Base-by-base conservation (phyloP, 2,113 vertebrate species). In the Naja naja region DNA sequence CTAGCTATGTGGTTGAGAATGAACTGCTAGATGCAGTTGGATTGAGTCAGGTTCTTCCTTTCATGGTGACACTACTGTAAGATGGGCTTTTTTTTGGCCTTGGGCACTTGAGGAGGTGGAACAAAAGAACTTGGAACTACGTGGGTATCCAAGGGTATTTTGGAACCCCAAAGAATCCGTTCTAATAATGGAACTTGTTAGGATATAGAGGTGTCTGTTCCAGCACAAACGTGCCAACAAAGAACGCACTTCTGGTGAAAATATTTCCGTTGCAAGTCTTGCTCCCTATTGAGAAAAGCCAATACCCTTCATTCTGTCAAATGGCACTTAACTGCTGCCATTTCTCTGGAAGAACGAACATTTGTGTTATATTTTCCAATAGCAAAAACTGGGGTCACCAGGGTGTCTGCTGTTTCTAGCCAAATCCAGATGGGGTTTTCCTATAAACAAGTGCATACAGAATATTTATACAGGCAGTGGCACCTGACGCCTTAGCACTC, bases 401-500 rank as follows among this genome's bases (percentile, higher is more conserved):
- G 98, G 97, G 97, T 98, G 98, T 98, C 98, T 98, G 98, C 98
- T 98, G 97, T 97, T 98, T 98, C 98, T 90, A 98, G 98, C 98
- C 97, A 98, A 98, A 99, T 98, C 98, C 98, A 99, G 98, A 99
- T 98, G 98, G 98, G 98, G 98, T 98, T 99, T 99, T 99, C 98
- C 98, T 99, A 99, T 99, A 99, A 99, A 99, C 99, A 99, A 99
- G 98, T 98, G 98, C 97, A 99, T 98, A 98, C 97, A 97, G 98
- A 98, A 98, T 99, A 99, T 99, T 99, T 99, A 99, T 98, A 99
- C 98, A 98, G 98, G 97, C 98, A 96, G 97, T 99, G 98, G 99
- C 98, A 99, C 99, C 99, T 99, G 99, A 99, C 98, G 98, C 99
- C 98, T 98, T 98, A 98, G 98, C 98, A 98, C 98, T 99, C 98